Percentiles rank a stretch among this genome's conserved stretches.
These are phyloP conservation scores for Cygnus buccinator DNA, from an alignment of 2,113 vertebrate genomes.

Conservation along the genomic window DNA sequence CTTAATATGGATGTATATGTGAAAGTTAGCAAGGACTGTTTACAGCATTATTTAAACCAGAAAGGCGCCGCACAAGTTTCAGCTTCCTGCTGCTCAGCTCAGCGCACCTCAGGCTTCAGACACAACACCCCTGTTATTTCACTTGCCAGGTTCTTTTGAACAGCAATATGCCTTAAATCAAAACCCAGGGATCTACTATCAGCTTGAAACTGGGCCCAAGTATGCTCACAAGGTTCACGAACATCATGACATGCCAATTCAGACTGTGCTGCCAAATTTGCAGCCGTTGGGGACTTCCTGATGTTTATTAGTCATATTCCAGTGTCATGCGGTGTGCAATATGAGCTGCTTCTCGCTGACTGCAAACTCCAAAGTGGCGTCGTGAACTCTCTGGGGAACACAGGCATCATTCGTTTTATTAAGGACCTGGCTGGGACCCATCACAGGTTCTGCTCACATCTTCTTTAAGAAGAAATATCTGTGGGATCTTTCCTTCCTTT, in stretches of 20 bases:
- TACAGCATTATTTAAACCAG: constrained; percentile 31
- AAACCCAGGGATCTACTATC: constrained; percentile 4
- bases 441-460: background rate
- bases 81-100: background rate
- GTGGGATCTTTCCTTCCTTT: background rate
- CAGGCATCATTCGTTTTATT: constrained; percentile 61
- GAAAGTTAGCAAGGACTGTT: constrained; percentile 21
- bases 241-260: background rate
- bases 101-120: background rate
- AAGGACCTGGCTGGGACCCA: constrained; percentile 53
- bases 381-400: constrained; percentile 57
- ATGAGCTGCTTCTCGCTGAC: constrained; percentile 62
- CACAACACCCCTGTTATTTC: background rate
- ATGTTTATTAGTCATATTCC: constrained; percentile 56
- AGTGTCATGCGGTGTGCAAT: constrained; percentile 62
- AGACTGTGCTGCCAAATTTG: background rate
- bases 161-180: background rate
- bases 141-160: constrained; percentile 1
- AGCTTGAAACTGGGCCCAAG: constrained; percentile 4
- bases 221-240: background rate
- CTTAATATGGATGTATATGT: constrained; percentile 9
- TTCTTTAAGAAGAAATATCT: constrained; percentile 36
- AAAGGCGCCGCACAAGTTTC: background rate
- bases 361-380: constrained; percentile 53
- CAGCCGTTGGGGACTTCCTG: constrained; percentile 62